Base-by-base conservation (phyloP, 2,797 vertebrate genomes). In the Eulemur rubriventer region DNA sequence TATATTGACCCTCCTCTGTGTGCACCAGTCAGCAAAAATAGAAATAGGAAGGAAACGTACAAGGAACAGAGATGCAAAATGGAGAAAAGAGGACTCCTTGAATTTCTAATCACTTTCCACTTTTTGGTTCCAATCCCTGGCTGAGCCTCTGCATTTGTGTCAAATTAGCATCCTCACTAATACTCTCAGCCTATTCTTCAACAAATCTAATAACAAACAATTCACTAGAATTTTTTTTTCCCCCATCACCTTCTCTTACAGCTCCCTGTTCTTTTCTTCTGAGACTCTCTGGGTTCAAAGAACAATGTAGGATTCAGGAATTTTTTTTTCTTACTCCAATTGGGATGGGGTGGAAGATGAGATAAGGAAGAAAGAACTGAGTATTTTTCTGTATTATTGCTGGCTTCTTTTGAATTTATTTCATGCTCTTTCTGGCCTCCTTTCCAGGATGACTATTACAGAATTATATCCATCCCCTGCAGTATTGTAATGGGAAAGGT, bases 321-420 rank as follows among this genome's bases (percentile, higher is more conserved):
- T 41, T 17, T n/a, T 26, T n/a, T 38, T 18, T 26, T 14, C 11
- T 89, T 90, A 1, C 12, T 69, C 22, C 7, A 79, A 0, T 1
- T 80, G 30, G 18, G 10, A 33, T 83, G 4, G 22, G 17, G 2
- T 75, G 18, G 26, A 97, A 70, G 52, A 89, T 52, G 28, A 72
- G 16, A 67, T 20, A 59, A 59, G 16, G 22, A 28, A 24, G 9
- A 89, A 75, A 22, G 5, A 75, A 73, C 8, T 26, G 13, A 33
- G 9, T 22, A 24, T 50, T 70, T 88, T 38, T 46, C 41, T 89
- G 4, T 70, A 24, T 72, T 81, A 50, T 55, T 85, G 1, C 28
- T 89, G 65, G 4, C 6, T 91, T 67, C 67, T 75, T 93, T 70
- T 90, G 35, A 91, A 43, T 94, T 88, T n/a, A 88, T 94, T 95